Evolutionary conservation across 2,113 vertebrate genomes (phyloP), one percentile per base, ranked within the genome.

Genomic region (Crotalus tigris): DNA sequence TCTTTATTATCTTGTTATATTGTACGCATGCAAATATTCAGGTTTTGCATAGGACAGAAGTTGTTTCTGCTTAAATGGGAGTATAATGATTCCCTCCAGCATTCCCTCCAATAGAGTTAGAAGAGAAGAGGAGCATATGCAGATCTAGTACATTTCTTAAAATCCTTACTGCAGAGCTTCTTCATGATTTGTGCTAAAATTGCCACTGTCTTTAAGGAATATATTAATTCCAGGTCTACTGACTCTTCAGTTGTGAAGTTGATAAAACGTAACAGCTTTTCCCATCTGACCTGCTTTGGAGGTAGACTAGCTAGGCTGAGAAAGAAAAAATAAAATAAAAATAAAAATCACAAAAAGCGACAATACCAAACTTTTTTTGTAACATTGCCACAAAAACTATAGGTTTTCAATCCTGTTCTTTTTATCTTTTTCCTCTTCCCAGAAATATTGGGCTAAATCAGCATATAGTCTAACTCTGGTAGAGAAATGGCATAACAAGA

Each of bases 1-100:
- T 96, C 94, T 96, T 97, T 96, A 92, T 93, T 97, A 95, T 96
- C 95, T 95, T 90, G 89, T 94, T 94, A 95, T 93, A 92, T 96
- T 95, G 96, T 96, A 97, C 97, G 96, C 96, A 96, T 95, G 92
- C 94, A 0, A 93, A 85, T 92, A 94, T 95, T 95, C 87, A 96
- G 92, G 93, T 92, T 95, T 94, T 88, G 89, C 21, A 46, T 0
- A 0, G 89, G 93, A 64, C 92, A 89, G 57, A 85, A 87, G 86
- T 94, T 0, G 0, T 86, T 95, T 75, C 89, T 85, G 85, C 59
- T 92, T 61, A 44, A 55, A 94, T 85, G 0, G 9, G 88, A 86
- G 86, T 91, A 44, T 9, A 96, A 89, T 94, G 85, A 91, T 91
- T 93, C 93, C 75, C 94, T 94, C 95, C 89, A 87, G 33, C n/a